These are phyloP conservation scores for Caradrina clavipalpis DNA, from an alignment of 2,888 invertebrate genomes.

Conservation along the genomic window DNA sequence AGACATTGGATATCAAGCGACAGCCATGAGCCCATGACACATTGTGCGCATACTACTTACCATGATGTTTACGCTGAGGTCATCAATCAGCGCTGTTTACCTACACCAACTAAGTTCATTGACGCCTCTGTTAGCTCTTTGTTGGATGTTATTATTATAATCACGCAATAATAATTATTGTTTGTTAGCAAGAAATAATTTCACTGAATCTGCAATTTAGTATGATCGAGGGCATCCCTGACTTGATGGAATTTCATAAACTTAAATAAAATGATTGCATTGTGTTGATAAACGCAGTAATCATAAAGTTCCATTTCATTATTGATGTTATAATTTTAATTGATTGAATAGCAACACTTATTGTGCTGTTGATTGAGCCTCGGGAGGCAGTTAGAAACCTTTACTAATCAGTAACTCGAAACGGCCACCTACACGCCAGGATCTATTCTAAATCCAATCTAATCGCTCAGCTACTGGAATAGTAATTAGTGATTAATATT, in stretches of 20 bases:
- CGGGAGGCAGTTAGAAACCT: not conserved
- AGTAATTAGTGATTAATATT: no score
- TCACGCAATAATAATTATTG: constrained; percentile 18
- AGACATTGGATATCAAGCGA: constrained; percentile 27
- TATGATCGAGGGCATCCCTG: constrained; percentile 3
- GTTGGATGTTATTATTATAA: constrained; percentile 37
- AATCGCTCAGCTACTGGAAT: no score
- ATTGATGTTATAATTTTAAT: not conserved
- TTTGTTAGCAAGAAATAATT: constrained; percentile 1
- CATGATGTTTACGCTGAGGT: constrained; percentile 58
- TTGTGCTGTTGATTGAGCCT: constrained; percentile 9
- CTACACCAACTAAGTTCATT: constrained; percentile 66
- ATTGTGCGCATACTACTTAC: constrained; percentile 44
- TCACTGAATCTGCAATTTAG: constrained; percentile 17
- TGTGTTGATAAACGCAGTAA: no score
- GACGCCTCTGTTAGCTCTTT: constrained; percentile 61
- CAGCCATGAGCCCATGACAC: constrained; percentile 53
- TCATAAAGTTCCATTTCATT: no score
- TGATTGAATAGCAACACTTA: not conserved
- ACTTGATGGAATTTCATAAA: not conserved
- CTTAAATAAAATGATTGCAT: no score
- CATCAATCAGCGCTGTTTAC: constrained; percentile 69
- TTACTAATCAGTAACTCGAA: no score
- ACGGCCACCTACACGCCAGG: not conserved
- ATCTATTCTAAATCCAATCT: no score